Conservation (phyloP, 2,113 vertebrate genomes). For the Microcebus ravelobensis region DNA sequence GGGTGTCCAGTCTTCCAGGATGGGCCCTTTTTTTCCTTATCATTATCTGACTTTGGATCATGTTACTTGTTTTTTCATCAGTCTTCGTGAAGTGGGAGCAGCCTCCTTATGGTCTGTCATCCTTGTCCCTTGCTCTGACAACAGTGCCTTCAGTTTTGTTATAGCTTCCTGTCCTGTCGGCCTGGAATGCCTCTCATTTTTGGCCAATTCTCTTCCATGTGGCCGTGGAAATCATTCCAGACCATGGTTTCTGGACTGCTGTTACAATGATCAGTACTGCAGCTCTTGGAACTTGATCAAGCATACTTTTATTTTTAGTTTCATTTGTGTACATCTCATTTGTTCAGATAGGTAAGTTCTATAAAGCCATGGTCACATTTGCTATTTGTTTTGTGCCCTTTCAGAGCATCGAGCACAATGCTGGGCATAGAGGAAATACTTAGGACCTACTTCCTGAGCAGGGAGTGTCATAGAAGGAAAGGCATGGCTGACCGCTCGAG, state of each 20-base stretch:
- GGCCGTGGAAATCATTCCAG: neutral
- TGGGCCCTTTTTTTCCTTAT: neutral
- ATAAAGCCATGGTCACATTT: neutral
- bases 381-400: neutral
- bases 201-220: neutral
- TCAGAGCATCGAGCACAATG: neutral
- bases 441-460: rapidly evolving
- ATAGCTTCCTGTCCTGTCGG: rapidly evolving
- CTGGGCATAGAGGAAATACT: neutral
- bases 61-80: neutral
- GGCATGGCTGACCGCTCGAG: rapidly evolving
- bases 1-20: neutral
- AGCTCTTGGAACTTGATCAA: too few relatives aligned
- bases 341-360: neutral
- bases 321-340: neutral
- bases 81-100: neutral
- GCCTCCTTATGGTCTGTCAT: neutral
- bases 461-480: neutral
- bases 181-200: neutral
- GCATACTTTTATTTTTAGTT: neutral
- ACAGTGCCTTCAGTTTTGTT: neutral
- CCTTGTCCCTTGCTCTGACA: neutral
- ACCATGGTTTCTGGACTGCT: neutral
- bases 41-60: neutral
- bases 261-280: neutral